Conservation (phyloP, 1,140 invertebrate species). For the Saccostrea cuccullata region DNA sequence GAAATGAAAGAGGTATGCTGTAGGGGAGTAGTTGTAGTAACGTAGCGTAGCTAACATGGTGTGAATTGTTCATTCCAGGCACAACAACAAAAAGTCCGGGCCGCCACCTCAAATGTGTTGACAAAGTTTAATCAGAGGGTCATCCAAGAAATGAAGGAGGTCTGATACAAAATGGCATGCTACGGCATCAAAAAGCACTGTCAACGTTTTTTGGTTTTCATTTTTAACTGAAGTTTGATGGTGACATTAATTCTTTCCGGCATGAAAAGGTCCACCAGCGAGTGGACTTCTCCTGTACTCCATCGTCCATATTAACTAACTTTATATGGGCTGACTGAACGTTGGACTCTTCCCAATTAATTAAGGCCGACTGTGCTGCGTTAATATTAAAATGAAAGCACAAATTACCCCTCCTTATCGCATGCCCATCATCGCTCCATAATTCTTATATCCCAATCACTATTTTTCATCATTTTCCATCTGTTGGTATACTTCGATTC, state of each 20-base stretch:
- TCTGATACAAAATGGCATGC: constrained; percentile 59
- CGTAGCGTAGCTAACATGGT: constrained; percentile 57
- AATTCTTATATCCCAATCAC: constrained; percentile 22
- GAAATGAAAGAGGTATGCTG: constrained; percentile 89
- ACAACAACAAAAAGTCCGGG: constrained; percentile 71
- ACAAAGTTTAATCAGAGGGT: constrained; percentile 77
- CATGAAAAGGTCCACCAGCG: not conserved
- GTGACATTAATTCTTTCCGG: constrained; percentile 33
- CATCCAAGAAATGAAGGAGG: constrained; percentile 89
- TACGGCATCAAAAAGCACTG: constrained; percentile 52
- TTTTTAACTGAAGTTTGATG: constrained; percentile 34
- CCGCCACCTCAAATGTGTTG: constrained; percentile 77
- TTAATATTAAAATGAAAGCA: constrained; percentile 38
- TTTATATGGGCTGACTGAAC: constrained; percentile 27
- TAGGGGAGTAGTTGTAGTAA: constrained; percentile 81
- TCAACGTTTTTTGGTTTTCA: constrained; percentile 43
- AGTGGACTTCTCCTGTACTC: not conserved
- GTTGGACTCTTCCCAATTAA: constrained; percentile 35
- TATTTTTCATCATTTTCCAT: constrained; percentile 12
- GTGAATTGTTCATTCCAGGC: constrained; percentile 70
- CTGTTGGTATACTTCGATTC: not conserved
- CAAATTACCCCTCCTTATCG: constrained; percentile 42
- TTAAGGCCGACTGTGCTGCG: constrained; percentile 55
- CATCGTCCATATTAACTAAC: constrained; percentile 28
- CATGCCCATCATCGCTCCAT: constrained; percentile 30